Evolutionary conservation across 2,888 invertebrate species (phyloP), one percentile per base, ranked within the genome.

Genomic region (Brachyopa scutellaris): DNA sequence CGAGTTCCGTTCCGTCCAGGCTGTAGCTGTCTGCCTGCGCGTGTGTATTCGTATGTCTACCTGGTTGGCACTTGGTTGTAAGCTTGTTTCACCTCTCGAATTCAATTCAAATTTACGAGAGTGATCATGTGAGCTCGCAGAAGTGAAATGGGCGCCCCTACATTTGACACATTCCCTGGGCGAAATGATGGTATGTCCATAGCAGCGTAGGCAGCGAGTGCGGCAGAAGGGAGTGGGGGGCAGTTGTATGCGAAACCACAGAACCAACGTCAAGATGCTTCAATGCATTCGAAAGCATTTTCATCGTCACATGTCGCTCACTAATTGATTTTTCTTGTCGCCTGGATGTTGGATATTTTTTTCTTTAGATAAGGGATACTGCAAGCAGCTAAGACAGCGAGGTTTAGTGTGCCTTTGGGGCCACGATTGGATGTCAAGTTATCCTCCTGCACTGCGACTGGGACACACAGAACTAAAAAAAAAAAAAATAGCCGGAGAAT

Each of bases 311-410:
- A 90, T 89, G 90, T 89, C 89, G 89, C 88, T 88, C 89, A 88
- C 89, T 90, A 90, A 90, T 90, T 90, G 90, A 90, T 90, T 90
- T 90, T 90, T 89, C 90, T 89, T 90, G 90, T 90, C 89, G 88
- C 88, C 88, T 88, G 88, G 85, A 87, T 87, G 85, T 87, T 84
- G 84, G 84, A 53, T 78, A 84, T 74, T 84, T 57, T 76, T 84
- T 79, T 57, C 61, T 17, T 38, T 36, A 69, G 61, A 62, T 55
- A 55, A 42, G 36, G 51, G 59, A 26, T 33, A 26, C 31, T 36
- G 45, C 26, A 38, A n/a, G 17, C 26, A 6, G 38, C 29, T 40
- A 26, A 40, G 11, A 2, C 15, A 4, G n/a, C 9, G 19, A 9
- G 40, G 15, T 11, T 40, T n/a, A 45, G 31, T 51, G n/a, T 55